Base-by-base conservation (phyloP, 1,140 invertebrate genomes). In the Phocides pigmalion region DNA sequence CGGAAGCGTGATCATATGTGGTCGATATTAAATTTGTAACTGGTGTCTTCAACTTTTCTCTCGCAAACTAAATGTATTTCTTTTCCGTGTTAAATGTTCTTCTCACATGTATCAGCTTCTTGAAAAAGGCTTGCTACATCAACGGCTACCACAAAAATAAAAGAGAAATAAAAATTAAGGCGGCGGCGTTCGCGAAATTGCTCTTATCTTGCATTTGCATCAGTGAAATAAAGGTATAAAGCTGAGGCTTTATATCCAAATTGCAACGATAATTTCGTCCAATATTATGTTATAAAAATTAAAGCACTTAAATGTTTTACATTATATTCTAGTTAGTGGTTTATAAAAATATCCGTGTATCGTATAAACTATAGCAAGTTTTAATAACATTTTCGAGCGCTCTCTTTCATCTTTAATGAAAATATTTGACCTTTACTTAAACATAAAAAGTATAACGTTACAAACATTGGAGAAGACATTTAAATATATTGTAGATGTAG, bases 121-220 rank as follows among this genome's bases (percentile, higher is more conserved):
- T 71, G 68, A 76, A 73, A 70, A 72, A 32, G 62, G 65, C 64
- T 71, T 56, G 62, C 56, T 39, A 70, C 59, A 70, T 72, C 61
- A 62, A 35, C 61, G 62, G 70, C 71, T 76, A 72, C 70, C 62
- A 77, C 69, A 76, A 76, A 74, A 73, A 70, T 59, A 56, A 63
- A 67, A 63, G 17, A 41, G 63, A 22, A 59, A 59, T 50, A 70
- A 74, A 79, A 65, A 72, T 67, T 66, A 59, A 47, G 54, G 69
- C 66, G 63, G 59, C 65, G 53, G 50, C 67, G 58, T 70, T 66
- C 75, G 58, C 58, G 47, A 76, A 70, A 78, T 67, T 63, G 64
- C 62, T 59, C 66, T 81, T 78, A 81, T 81, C 78, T 68, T 62
- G 53, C 66, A 68, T 46, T 75, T 72, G 64, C 58, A 80, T 80